Conservation (phyloP, 2,797 vertebrate genomes). For the Molossus molossus region DNA sequence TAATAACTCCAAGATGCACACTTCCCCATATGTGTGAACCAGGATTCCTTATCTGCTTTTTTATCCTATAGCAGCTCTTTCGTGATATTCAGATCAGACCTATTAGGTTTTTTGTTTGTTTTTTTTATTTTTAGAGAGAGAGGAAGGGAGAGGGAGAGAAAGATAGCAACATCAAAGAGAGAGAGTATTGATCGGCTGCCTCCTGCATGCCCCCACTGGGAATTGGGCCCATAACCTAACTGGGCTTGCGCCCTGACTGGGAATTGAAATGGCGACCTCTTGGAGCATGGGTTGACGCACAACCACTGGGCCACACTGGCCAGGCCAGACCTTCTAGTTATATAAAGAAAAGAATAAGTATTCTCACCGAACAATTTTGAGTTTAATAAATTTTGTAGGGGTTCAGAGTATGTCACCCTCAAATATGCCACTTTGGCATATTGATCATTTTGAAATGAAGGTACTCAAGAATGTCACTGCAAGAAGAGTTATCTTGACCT, state of each 20-base stretch:
- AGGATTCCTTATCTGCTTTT: not conserved
- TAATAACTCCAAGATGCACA: not conserved
- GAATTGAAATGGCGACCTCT: no score
- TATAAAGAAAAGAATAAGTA: not conserved
- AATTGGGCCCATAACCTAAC: no score
- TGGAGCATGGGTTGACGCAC: no score
- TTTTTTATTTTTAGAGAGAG: no score
- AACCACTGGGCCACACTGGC: no score
- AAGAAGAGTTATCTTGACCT: not conserved
- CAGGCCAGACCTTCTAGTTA: not conserved
- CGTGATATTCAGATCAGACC: not conserved
- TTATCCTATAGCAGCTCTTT: not conserved
- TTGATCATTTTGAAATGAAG: not conserved
- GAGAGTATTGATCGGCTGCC: no score
- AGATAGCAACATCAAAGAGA: no score
- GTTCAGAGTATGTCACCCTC: not conserved
- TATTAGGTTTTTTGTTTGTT: no score
- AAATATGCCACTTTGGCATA: not conserved
- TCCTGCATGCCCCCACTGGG: no score
- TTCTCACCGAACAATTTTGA: not conserved
- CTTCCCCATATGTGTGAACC: not conserved
- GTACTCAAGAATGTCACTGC: not conserved
- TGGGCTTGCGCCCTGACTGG: no score
- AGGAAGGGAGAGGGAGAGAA: no score
- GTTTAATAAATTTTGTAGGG: not conserved